Evolutionary conservation across 2,888 invertebrate species (phyloP).

Genomic region (Acanthopleura granulata): DNA sequence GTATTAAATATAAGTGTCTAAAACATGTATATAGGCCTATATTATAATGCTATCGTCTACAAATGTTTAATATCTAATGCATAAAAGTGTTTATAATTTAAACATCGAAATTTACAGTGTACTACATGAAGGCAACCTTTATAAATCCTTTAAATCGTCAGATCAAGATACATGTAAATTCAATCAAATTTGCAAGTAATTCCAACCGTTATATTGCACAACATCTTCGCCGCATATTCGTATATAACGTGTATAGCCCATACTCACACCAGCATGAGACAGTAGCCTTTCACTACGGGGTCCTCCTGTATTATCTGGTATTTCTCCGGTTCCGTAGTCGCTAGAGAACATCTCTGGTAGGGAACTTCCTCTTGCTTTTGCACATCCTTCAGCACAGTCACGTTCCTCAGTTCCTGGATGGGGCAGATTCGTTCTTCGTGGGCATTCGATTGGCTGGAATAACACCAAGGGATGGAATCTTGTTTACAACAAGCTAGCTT

Average conservation of each 20-base stretch:
- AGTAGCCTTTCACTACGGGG: background rate
- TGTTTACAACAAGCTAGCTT: background rate
- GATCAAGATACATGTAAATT: too few species aligned
- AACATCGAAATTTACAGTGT: too few species aligned
- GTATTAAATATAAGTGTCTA: too few species aligned
- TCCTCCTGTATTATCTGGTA: background rate
- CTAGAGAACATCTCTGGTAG: background rate
- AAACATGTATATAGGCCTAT: too few species aligned
- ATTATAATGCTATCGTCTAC: too few species aligned
- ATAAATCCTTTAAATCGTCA: too few species aligned
- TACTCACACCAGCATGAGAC: background rate
- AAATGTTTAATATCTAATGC: too few species aligned
- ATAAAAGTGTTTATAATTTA: too few species aligned
- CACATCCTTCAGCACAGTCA: background rate
- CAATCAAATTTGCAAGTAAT: too few species aligned
- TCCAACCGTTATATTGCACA: too few species aligned
- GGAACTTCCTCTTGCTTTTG: background rate
- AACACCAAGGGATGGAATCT: background rate
- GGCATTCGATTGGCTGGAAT: background rate
- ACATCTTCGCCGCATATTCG: too few species aligned
- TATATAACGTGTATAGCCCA: background rate
- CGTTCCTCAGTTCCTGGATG: background rate
- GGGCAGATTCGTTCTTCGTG: background rate
- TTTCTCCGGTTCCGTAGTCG: background rate
- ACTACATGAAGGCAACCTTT: too few species aligned